These are phyloP conservation scores for Calephelis virginiensis DNA, from an alignment of 1,140 invertebrate species.

Conservation along the genomic window DNA sequence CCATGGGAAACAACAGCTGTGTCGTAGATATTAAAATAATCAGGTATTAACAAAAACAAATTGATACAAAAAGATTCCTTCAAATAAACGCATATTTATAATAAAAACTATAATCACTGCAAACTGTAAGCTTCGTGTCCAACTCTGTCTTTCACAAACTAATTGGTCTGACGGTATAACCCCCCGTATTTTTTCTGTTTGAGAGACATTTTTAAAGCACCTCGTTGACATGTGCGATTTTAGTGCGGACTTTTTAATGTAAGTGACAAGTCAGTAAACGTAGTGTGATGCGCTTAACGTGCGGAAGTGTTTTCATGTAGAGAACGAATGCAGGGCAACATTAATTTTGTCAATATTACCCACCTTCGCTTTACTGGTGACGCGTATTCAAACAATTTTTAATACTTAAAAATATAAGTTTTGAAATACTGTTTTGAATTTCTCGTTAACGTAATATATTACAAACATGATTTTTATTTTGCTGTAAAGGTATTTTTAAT, in stretches of 20 bases:
- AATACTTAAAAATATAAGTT: neutral
- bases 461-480: too few relatives aligned
- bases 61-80: too few relatives aligned
- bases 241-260: conserved; percentile 47
- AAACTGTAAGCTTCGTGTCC: conserved; percentile 55
- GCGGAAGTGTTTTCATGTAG: conserved; percentile 31
- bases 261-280: conserved; percentile 46
- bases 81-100: neutral
- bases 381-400: conserved; percentile 6
- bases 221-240: conserved; percentile 55
- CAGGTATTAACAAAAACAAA: too few relatives aligned
- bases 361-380: conserved; percentile 26
- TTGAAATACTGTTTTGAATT: conserved; percentile 7
- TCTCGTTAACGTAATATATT: neutral
- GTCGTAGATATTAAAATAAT: too few relatives aligned
- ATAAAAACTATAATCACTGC: conserved; percentile 19
- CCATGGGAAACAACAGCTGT: too few relatives aligned
- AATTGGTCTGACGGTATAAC: conserved; percentile 68
- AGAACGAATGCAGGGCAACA: conserved; percentile 26
- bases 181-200: conserved; percentile 55
- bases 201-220: conserved; percentile 49
- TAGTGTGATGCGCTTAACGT: conserved; percentile 21
- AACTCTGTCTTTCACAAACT: conserved; percentile 65
- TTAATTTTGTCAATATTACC: conserved; percentile 40
- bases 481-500: too few relatives aligned